Evolutionary conservation across 2,888 invertebrate genomes (phyloP).

Genomic region (Thumatha senex): DNA sequence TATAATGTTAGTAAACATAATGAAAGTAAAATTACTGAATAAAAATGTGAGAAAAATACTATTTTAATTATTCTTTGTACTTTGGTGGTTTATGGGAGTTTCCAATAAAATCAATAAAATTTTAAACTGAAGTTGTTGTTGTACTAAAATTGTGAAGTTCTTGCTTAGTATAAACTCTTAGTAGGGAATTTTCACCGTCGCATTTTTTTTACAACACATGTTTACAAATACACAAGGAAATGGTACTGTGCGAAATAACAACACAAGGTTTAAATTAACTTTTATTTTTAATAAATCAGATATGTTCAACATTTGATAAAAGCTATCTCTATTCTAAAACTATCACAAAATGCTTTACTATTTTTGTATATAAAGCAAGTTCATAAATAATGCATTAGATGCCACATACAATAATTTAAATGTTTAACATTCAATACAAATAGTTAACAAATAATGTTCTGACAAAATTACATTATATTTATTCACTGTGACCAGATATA

Average conservation of each 20-base stretch:
- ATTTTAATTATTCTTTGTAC: too few relatives aligned
- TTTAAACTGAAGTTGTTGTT: too few relatives aligned
- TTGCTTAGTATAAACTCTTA: not conserved
- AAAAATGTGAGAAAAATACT: too few relatives aligned
- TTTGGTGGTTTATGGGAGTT: too few relatives aligned
- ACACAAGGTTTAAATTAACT: conserved; percentile 11
- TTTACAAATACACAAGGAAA: conserved; percentile 16
- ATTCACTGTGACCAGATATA: conserved; percentile 15
- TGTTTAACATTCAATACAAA: conserved; percentile 12
- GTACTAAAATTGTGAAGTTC: too few relatives aligned
- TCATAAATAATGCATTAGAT: conserved; percentile 49
- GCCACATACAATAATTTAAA: conserved; percentile 27
- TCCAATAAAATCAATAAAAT: too few relatives aligned
- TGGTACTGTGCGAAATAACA: conserved; percentile 6
- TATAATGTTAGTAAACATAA: too few relatives aligned
- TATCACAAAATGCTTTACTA: conserved; percentile 48
- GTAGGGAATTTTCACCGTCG: conserved; percentile 14
- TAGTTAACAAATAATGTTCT: not conserved
- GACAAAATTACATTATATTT: conserved; percentile 6
- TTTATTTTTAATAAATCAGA: conserved; percentile 38
- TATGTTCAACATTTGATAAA: conserved; percentile 39
- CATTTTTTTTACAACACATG: conserved; percentile 6
- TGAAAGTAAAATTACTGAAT: too few relatives aligned
- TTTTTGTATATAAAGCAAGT: conserved; percentile 19
- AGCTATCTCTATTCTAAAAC: conserved; percentile 45